phyloP scores from a whole-genome alignment of 2,113 vertebrate genomes.

The Melierax canorus region DNA sequence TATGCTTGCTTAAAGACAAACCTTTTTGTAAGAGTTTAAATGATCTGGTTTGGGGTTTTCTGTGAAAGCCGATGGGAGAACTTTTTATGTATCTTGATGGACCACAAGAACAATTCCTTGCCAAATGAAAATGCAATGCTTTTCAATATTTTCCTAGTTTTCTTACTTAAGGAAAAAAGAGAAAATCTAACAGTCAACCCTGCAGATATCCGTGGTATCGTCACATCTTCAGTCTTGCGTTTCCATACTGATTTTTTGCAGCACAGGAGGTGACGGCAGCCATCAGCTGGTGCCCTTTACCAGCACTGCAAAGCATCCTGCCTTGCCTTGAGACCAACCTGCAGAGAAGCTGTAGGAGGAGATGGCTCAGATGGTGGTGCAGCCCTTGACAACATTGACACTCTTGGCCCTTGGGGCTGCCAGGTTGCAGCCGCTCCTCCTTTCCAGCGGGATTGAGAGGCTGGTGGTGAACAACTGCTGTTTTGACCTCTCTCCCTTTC shows the following conservation, averaged over 20 bases:
- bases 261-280: not conserved
- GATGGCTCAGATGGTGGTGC: rapidly evolving
- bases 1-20: not conserved
- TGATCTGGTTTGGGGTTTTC: not conserved
- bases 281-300: not conserved
- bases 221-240: not conserved
- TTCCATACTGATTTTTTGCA: not conserved
- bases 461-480: not conserved
- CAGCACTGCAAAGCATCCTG: not conserved
- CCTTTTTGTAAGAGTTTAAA: not conserved
- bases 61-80: not conserved
- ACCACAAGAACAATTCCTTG: not conserved
- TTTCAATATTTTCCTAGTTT: not conserved
- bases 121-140: not conserved
- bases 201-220: rapidly evolving
- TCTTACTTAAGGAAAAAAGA: not conserved
- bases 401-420: not conserved
- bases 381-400: not conserved
- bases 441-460: not conserved
- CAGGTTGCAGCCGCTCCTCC: not conserved
- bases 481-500: not conserved
- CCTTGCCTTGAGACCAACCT: not conserved
- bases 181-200: too few species aligned
- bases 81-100: not conserved
- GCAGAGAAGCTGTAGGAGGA: not conserved